phyloP scores from a whole-genome alignment of 2,113 vertebrate genomes.

The Apodemus sylvaticus region DNA sequence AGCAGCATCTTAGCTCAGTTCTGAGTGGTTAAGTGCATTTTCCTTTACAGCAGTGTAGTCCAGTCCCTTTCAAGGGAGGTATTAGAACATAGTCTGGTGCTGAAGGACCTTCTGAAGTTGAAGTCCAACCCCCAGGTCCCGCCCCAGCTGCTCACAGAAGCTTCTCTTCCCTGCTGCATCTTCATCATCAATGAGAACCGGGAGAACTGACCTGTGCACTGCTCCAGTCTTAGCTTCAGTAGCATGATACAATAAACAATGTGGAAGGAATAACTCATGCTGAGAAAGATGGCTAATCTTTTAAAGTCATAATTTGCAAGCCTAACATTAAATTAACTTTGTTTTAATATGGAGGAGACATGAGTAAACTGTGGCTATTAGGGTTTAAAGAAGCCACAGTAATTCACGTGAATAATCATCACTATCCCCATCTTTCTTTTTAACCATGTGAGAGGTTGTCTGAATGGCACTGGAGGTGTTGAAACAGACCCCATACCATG shows the following conservation, averaged over 20 bases:
- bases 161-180: too few relatives aligned
- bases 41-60: fast-evolving
- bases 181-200: background rate
- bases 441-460: constrained; percentile 44
- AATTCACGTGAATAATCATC: constrained; percentile 72
- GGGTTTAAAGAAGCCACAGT: constrained; percentile 60
- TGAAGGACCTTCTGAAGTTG: background rate
- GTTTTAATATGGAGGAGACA: constrained; percentile 69
- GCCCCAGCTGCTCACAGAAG: background rate
- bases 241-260: constrained; percentile 55
- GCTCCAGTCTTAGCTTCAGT: background rate
- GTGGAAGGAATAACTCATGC: constrained; percentile 49
- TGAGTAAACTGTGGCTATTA: constrained; percentile 76
- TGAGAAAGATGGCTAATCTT: constrained; percentile 63
- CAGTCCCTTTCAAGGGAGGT: background rate
- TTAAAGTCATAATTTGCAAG: constrained; percentile 68
- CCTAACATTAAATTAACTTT: constrained; percentile 78
- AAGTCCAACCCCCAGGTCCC: background rate
- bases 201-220: background rate
- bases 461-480: constrained; percentile 4
- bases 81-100: background rate
- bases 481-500: background rate
- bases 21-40: background rate
- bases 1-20: background rate
- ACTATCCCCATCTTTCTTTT: constrained; percentile 46